Evolutionary conservation across 53 echinoderm and acorn worm genomes (phyloP), one percentile per base, ranked within the genome.

Genomic region (Echinometra lucunter): DNA sequence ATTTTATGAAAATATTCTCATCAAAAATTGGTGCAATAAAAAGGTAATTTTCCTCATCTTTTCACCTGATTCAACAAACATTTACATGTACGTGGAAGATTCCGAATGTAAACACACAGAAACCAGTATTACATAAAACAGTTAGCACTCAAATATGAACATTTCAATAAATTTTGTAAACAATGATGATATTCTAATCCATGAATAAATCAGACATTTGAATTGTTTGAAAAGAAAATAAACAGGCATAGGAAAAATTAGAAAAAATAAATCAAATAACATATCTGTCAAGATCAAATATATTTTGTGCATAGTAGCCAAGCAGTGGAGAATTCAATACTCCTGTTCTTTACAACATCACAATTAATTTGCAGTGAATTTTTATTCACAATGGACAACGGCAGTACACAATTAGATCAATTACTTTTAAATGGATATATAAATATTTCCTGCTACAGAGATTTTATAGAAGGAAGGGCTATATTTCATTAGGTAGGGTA

Each of bases 61-160:
- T 34, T 13, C 72, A 35, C 28, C 15, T 72, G 34, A 72, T 72
- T 34, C 32, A 13, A 28, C 30, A 8, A 34, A 72, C 34, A 30
- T 13, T 0, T 66, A n/a, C n/a, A 49, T 13, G 5, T 53, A 53
- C 53, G 4, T 81, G 81, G 81, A 81, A 81, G 81, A 81, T 42
- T 81, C 44, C 44, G 81, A 81, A 81, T 81, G n/a, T n/a, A n/a
- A 81, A 81, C 42, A 80, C 38, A 40, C 2, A 74, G 74, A 74
- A 10, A 57, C 18, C 18, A 18, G 57, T 21, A 53, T 53, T 53
- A 53, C 53, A 53, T 6, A 63, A 2, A 57, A 12, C 18, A 57
- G 10, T 66, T 72, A 16, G 35, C 35, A 16, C 10, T 70, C 70
- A 11, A 34, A 72, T 34, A 13, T 34, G 28, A 72, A 34, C 8